Percentiles rank a stretch among this genome's conserved stretches.
These are phyloP conservation scores for Podotricha telesiphe DNA, from an alignment of 2,888 invertebrate species.

Conservation along the genomic window DNA sequence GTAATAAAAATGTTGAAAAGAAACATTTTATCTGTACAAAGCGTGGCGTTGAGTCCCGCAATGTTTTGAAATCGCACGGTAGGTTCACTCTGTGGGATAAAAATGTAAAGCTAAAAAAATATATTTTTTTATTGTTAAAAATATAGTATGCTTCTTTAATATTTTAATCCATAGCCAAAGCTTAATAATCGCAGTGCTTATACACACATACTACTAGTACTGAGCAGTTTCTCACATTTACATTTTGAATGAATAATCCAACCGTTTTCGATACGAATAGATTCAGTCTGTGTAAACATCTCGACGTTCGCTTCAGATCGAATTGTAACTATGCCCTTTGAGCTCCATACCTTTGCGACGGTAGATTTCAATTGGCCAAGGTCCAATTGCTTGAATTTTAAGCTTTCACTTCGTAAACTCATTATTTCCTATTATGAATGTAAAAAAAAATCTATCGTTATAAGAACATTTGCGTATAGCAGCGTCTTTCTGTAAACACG, in stretches of 20 bases:
- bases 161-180: not conserved
- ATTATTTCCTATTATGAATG: not conserved
- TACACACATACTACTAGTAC: not conserved
- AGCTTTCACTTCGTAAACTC: slow-evolving; percentile 2
- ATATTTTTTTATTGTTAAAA: too few relatives aligned
- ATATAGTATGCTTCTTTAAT: too few relatives aligned
- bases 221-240: not conserved
- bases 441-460: too few relatives aligned
- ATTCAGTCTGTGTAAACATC: slow-evolving; percentile 7
- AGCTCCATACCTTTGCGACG: not conserved
- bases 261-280: not conserved
- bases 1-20: too few relatives aligned
- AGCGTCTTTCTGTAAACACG: too few relatives aligned
- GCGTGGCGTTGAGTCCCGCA: too few relatives aligned
- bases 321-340: slow-evolving; percentile 4
- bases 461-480: too few relatives aligned
- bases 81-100: too few relatives aligned
- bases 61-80: too few relatives aligned
- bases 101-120: too few relatives aligned
- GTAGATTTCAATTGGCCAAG: slow-evolving; percentile 9
- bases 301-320: slow-evolving; percentile 4
- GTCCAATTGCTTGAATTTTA: not conserved
- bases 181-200: not conserved
- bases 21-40: too few relatives aligned
- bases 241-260: not conserved